phyloP scores from a whole-genome alignment of 2,888 invertebrate species.

The Dastarcus helophoroides region DNA sequence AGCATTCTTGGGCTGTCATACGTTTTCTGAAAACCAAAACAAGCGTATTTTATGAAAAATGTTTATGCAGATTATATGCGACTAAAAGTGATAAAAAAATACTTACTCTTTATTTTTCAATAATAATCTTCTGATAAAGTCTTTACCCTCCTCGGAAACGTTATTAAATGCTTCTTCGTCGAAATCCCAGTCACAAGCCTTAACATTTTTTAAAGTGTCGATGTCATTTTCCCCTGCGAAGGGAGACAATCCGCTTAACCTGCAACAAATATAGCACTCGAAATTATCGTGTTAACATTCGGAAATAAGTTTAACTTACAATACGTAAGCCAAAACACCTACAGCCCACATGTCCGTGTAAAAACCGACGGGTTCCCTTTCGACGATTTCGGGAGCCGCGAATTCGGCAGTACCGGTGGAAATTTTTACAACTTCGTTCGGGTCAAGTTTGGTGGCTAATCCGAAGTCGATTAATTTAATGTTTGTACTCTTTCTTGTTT shows the following conservation, averaged over 20 bases:
- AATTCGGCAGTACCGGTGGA: constrained; percentile 99
- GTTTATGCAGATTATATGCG: neutral
- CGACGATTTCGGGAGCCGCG: constrained; percentile 98
- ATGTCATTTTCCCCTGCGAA: constrained; percentile 99
- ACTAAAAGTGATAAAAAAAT: constrained; percentile 4
- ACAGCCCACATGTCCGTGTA: constrained; percentile 99
- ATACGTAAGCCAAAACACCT: constrained; percentile 94
- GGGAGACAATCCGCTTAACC: constrained; percentile 93
- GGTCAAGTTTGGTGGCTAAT: constrained; percentile 94
- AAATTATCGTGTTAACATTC: constrained; percentile 8
- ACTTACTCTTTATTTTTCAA: constrained; percentile 86
- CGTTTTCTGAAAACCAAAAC: constrained; percentile 58
- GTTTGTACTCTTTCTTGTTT: constrained; percentile 86
- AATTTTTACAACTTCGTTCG: constrained; percentile 97
- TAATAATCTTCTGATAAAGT: constrained; percentile 90
- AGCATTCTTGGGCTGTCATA: constrained; percentile 96
- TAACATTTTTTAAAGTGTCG: constrained; percentile 95
- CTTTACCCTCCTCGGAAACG: constrained; percentile 94
- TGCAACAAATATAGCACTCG: constrained; percentile 27
- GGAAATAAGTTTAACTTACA: constrained; percentile 53
- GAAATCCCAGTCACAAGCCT: constrained; percentile 98
- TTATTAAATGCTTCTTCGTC: constrained; percentile 89
- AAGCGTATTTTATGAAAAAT: neutral
- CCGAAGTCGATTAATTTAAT: constrained; percentile 99
- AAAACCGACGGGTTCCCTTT: constrained; percentile 97